phyloP scores from a whole-genome alignment of 2,797 vertebrate genomes.

The Anniella stebbinsi region DNA sequence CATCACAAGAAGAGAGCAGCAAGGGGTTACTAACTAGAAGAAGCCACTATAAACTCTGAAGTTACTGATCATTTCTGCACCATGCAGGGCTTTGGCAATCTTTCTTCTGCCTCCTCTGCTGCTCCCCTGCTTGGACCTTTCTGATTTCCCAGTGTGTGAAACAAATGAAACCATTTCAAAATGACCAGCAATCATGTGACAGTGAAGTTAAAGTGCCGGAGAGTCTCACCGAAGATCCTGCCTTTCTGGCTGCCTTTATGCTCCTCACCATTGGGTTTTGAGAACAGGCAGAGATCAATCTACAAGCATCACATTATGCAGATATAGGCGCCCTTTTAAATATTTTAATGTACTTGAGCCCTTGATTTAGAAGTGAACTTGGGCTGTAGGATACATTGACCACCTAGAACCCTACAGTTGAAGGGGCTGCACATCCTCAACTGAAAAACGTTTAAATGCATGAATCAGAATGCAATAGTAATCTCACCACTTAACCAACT shows the following conservation, averaged over 20 bases:
- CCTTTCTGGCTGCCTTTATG: constrained; percentile 16
- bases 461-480: neutral
- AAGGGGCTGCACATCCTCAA: neutral
- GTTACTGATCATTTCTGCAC: constrained; percentile 24
- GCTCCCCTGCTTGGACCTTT: neutral
- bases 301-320: constrained; percentile 13
- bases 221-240: neutral
- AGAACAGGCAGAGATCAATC: constrained; percentile 32
- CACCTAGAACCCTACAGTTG: neutral
- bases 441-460: neutral
- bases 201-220: neutral
- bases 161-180: constrained; percentile 14
- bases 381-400: neutral
- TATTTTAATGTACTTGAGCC: neutral
- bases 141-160: constrained; percentile 23
- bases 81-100: constrained; percentile 8
- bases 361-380: neutral
- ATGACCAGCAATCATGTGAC: constrained; percentile 9
- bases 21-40: constrained; percentile 17
- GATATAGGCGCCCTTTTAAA: neutral
- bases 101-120: constrained; percentile 24
- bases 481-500: neutral
- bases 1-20: constrained; percentile 25
- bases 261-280: constrained; percentile 24
- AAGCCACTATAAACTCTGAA: constrained; percentile 35